phyloP scores from a whole-genome alignment of 2,888 invertebrate species.

The Lasius fuliginosus region DNA sequence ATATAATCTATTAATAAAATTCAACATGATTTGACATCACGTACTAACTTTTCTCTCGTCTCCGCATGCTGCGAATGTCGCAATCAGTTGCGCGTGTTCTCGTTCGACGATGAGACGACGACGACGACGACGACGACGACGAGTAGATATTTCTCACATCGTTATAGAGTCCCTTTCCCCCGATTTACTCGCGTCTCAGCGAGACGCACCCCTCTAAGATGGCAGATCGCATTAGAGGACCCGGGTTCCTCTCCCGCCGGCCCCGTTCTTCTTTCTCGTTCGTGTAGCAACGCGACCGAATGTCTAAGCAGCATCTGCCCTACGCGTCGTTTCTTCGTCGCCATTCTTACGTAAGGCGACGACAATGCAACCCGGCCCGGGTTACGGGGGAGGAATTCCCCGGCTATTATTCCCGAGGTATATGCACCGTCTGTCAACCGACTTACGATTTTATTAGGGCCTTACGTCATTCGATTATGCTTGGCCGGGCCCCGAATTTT shows the following conservation, averaged over 20 bases:
- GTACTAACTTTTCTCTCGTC: background rate
- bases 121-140: background rate
- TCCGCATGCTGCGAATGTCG: background rate
- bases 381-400: slow-evolving; percentile 82
- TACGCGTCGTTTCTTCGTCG: slow-evolving; percentile 77
- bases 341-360: slow-evolving; percentile 81
- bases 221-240: slow-evolving; percentile 77
- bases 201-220: slow-evolving; percentile 65
- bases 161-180: slow-evolving; percentile 36
- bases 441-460: slow-evolving; percentile 86
- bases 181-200: slow-evolving; percentile 64
- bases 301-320: slow-evolving; percentile 82
- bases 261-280: slow-evolving; percentile 55
- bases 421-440: slow-evolving; percentile 82
- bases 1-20: background rate
- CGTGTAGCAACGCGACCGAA: slow-evolving; percentile 71
- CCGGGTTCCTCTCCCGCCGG: slow-evolving; percentile 57
- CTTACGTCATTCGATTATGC: slow-evolving; percentile 85
- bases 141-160: slow-evolving; percentile 40
- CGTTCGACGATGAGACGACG: no score
- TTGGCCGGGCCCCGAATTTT: slow-evolving; percentile 66
- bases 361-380: slow-evolving; percentile 80
- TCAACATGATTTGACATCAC: background rate
- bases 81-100: background rate
- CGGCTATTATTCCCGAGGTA: slow-evolving; percentile 74